phyloP scores from a whole-genome alignment of 2,797 vertebrate genomes.

The Heterohyrax brucei region DNA sequence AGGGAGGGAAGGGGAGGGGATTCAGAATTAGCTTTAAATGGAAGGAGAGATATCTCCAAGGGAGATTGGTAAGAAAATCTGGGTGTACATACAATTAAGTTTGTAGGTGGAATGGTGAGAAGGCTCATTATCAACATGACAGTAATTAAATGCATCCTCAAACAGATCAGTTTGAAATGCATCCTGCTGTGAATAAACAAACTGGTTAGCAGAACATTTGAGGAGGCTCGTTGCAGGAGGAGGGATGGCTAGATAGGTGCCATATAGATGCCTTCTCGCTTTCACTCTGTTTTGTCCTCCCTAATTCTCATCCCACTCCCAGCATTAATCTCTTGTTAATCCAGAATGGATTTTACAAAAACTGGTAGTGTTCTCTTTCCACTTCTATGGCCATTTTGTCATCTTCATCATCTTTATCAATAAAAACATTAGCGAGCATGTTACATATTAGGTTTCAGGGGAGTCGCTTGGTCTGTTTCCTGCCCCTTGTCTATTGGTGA shows the following conservation, averaged over 20 bases:
- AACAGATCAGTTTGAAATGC: conserved; percentile 55
- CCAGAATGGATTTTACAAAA: background rate
- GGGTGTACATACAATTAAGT: conserved; percentile 18
- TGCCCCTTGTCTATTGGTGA: background rate
- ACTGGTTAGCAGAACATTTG: conserved; percentile 45
- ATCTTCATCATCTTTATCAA: background rate
- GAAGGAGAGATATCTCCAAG: background rate
- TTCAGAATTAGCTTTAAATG: background rate
- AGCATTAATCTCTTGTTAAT: rapidly evolving
- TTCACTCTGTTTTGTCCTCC: background rate
- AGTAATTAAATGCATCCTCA: conserved; percentile 75
- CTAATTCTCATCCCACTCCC: background rate
- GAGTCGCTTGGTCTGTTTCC: background rate
- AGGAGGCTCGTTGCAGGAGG: background rate
- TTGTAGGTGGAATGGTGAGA: conserved; percentile 42
- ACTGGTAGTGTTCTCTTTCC: background rate
- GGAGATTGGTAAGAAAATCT: conserved; percentile 17
- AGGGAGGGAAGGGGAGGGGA: background rate
- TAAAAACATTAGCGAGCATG: background rate
- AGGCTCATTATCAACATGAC: conserved; percentile 57
- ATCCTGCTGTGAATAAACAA: conserved; percentile 71
- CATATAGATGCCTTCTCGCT: background rate
- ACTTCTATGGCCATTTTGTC: background rate
- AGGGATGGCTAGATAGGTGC: background rate
- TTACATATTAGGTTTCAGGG: background rate